Evolutionary conservation across 2,113 vertebrate species (phyloP).

Genomic region (Trematocara macrostoma): DNA sequence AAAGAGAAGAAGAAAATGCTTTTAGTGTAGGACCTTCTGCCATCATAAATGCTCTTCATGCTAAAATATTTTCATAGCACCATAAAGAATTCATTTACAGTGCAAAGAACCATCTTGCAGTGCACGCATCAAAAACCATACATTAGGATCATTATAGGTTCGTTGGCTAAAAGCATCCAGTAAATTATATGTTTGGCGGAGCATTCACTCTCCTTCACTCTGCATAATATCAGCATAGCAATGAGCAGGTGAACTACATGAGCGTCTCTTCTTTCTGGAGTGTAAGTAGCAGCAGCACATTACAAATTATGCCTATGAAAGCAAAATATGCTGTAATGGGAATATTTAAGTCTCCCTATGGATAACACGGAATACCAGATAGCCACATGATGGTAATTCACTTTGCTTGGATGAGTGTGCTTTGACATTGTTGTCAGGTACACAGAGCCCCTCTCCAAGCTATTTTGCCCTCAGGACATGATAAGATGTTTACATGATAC

Average conservation of each 20-base stretch:
- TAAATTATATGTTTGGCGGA: background rate
- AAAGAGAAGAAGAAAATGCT: background rate
- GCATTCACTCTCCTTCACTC: background rate
- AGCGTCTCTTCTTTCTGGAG: background rate
- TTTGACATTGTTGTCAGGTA: slow-evolving; percentile 15
- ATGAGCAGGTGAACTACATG: background rate
- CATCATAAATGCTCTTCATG: background rate
- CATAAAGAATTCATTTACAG: background rate
- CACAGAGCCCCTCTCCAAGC: background rate
- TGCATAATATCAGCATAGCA: background rate
- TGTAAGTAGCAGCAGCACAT: background rate
- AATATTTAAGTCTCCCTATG: slow-evolving; percentile 3
- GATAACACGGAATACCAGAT: background rate
- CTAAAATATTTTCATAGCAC: background rate
- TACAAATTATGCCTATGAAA: slow-evolving; percentile 13
- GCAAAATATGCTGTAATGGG: slow-evolving; percentile 2
- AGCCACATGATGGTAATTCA: background rate
- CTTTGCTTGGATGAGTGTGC: background rate
- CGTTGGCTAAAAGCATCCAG: background rate
- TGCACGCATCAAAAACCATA: background rate
- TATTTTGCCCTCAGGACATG: slow-evolving; percentile 32
- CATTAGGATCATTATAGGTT: background rate
- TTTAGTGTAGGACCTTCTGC: background rate
- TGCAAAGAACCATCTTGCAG: background rate
- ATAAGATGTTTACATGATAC: slow-evolving; percentile 15